These are phyloP conservation scores for Poeciliopsis prolifica DNA, from an alignment of 2,113 vertebrate species.

Conservation along the genomic window DNA sequence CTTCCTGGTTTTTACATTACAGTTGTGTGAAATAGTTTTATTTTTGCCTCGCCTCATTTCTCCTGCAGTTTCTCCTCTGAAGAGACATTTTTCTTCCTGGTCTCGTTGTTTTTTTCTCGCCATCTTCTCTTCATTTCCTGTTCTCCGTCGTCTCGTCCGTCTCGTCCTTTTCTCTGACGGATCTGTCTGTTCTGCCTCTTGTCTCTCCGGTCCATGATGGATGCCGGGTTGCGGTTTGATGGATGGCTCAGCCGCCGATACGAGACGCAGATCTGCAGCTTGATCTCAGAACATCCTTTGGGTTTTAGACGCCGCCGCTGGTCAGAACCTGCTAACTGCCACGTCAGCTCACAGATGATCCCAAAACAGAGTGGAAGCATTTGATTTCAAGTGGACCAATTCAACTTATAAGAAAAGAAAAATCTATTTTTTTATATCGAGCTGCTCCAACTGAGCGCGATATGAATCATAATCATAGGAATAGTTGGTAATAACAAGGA, in stretches of 20 bases:
- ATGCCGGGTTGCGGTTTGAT: constrained; percentile 46
- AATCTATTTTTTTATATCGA: neutral
- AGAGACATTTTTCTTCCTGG: no score
- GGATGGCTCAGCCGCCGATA: constrained; percentile 26
- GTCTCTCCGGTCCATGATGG: constrained; percentile 13
- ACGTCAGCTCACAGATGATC: no score
- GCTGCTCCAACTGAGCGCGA: constrained; percentile 22
- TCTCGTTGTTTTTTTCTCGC: neutral
- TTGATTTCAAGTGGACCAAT: neutral
- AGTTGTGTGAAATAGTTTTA: neutral
- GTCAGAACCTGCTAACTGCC: neutral
- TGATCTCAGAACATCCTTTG: neutral
- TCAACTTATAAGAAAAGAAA: neutral
- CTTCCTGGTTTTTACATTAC: neutral
- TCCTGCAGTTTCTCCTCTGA: no score
- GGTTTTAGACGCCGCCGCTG: constrained; percentile 2
- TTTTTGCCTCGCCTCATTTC: neutral
- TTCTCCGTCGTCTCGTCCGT: neutral
- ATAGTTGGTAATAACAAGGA: constrained; percentile 49
- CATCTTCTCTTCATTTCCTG: neutral
- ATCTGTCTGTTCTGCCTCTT: constrained; percentile 4
- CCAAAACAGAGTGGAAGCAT: no score
- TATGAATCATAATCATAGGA: constrained; percentile 67
- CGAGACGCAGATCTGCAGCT: neutral
- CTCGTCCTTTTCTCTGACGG: constrained; percentile 5